Percentiles rank a stretch among this genome's conserved stretches.
Conservation (phyloP, 2,113 vertebrate genomes). For the Mixornis gularis region DNA sequence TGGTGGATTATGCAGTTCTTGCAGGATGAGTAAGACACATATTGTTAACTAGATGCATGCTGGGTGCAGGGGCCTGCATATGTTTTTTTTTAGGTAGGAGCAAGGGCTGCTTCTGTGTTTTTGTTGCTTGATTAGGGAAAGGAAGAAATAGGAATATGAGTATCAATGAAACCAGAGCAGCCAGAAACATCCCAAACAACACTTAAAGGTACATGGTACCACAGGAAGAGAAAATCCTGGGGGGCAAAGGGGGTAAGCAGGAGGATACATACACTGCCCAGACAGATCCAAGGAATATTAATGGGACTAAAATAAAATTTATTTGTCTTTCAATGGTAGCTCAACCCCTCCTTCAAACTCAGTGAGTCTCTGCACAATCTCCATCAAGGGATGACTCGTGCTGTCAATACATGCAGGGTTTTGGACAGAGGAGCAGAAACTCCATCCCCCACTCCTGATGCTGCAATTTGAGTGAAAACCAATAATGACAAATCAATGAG, state of each 20-base stretch:
- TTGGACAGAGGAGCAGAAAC: not conserved
- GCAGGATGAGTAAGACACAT: not conserved
- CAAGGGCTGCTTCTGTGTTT: not conserved
- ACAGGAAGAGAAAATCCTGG: not conserved
- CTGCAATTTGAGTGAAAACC: not conserved
- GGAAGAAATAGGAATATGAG: not conserved
- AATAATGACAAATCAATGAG: not conserved
- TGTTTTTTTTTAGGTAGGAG: not conserved
- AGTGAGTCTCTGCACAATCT: not conserved
- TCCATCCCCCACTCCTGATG: not conserved
- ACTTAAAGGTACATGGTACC: not conserved
- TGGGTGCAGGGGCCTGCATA: not conserved
- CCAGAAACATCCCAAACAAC: not conserved
- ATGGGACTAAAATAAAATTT: not conserved
- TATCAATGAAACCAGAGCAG: not conserved
- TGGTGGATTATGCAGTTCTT: not conserved
- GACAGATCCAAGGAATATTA: not conserved
- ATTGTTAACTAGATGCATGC: slow-evolving; percentile 7
- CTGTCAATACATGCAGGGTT: not conserved
- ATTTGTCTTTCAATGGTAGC: not conserved
- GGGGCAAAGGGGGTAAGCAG: not conserved
- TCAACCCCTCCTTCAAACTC: not conserved
- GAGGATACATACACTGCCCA: not conserved
- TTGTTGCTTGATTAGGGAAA: not conserved
- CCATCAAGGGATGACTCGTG: not conserved